Evolutionary conservation across 37 sponge, comb jelly and placozoan species (phyloP).

Genomic region (Oscarella lobularis): DNA sequence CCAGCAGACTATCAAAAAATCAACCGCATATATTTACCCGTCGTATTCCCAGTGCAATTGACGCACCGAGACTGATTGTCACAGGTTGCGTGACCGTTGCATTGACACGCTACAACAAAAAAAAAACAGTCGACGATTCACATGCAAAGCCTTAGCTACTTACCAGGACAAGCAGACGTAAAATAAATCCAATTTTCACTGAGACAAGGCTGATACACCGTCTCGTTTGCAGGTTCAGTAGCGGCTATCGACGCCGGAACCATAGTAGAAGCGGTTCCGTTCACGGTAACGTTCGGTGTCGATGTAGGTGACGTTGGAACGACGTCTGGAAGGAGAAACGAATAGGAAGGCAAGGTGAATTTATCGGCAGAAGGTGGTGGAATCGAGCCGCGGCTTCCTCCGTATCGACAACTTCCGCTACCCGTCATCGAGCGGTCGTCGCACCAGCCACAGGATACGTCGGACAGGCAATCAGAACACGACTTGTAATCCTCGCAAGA

Average conservation of each 20-base stretch:
- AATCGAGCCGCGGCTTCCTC: neutral
- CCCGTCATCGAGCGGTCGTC: neutral
- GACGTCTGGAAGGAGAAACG: neutral
- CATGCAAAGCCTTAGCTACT: no score
- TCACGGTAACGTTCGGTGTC: no score
- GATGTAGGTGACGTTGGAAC: neutral
- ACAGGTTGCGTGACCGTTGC: neutral
- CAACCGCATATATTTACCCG: neutral
- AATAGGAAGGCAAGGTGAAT: neutral
- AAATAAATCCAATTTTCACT: no score
- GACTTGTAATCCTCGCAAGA: neutral
- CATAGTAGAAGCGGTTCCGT: no score
- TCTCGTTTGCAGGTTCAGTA: no score
- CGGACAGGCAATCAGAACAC: neutral
- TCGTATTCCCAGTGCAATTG: constrained; percentile 9
- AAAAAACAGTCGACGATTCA: neutral
- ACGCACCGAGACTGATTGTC: neutral
- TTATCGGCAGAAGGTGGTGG: neutral
- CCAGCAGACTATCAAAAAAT: neutral
- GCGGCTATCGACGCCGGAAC: no score
- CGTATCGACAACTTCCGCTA: neutral
- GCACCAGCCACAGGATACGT: neutral
- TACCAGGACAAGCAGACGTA: no score
- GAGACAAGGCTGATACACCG: no score
- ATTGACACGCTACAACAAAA: neutral